phyloP scores from a whole-genome alignment of 2,888 invertebrate species.

The Notodonta ziczac region DNA sequence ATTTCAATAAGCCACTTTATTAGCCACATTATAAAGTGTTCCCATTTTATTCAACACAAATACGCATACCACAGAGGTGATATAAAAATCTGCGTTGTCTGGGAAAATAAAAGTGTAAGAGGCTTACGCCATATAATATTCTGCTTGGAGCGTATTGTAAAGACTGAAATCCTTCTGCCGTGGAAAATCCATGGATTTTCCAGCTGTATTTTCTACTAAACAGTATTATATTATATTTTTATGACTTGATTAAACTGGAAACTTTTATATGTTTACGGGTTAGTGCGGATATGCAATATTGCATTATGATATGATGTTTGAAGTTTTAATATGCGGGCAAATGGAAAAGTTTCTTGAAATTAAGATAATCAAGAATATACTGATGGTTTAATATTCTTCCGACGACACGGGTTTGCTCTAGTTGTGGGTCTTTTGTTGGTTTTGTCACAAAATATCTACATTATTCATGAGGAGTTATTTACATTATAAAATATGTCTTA shows the following conservation, averaged over 20 bases:
- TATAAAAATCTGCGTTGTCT: conserved; percentile 23
- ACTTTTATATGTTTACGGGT: conserved; percentile 1
- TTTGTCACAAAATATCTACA: too few relatives aligned
- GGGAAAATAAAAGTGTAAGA: conserved; percentile 35
- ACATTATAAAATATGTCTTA: too few relatives aligned
- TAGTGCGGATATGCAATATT: not conserved
- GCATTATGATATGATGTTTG: not conserved
- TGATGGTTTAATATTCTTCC: too few relatives aligned
- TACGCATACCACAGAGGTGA: too few relatives aligned
- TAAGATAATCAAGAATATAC: too few relatives aligned
- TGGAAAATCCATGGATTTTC: conserved; percentile 22
- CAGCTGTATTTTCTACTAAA: conserved; percentile 23
- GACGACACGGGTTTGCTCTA: too few relatives aligned
- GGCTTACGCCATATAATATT: conserved; percentile 36
- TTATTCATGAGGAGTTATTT: too few relatives aligned
- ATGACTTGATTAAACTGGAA: conserved; percentile 19
- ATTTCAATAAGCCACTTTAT: too few relatives aligned
- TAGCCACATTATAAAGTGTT: too few relatives aligned
- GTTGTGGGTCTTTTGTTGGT: too few relatives aligned
- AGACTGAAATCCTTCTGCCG: conserved; percentile 22
- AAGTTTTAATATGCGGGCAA: not conserved
- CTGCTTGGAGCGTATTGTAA: conserved; percentile 23
- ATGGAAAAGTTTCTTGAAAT: not conserved
- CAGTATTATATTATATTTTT: conserved; percentile 25
- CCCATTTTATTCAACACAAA: too few relatives aligned